Evolutionary conservation across 2,797 vertebrate species (phyloP).

Genomic region (Trachops cirrhosus): DNA sequence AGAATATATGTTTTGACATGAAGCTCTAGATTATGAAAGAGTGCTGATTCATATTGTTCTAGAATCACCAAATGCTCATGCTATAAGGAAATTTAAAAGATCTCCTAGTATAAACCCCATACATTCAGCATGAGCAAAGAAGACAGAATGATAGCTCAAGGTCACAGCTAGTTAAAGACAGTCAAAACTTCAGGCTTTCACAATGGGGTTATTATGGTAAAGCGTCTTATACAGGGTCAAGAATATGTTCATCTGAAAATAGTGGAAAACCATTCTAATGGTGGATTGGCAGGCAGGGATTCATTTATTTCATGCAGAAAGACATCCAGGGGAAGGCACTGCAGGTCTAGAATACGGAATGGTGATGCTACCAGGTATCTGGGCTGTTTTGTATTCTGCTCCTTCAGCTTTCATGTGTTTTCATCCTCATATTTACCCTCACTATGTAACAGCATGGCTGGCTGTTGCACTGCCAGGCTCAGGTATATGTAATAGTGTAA

Average conservation of each 20-base stretch:
- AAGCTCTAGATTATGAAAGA: slow-evolving; percentile 63
- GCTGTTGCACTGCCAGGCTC: background rate
- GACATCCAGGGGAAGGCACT: background rate
- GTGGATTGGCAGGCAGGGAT: background rate
- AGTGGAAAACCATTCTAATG: background rate
- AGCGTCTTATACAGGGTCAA: background rate
- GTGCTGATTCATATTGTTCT: slow-evolving; percentile 71
- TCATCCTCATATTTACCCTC: background rate
- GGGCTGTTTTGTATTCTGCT: background rate
- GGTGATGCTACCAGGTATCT: background rate
- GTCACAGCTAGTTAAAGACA: background rate
- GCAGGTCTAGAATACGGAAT: background rate
- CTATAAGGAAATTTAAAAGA: slow-evolving; percentile 7
- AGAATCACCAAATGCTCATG: slow-evolving; percentile 57
- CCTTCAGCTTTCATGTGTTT: background rate
- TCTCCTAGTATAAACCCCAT: slow-evolving; percentile 7
- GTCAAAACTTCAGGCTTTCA: background rate
- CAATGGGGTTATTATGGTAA: background rate
- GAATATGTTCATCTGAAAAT: background rate
- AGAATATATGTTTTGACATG: slow-evolving; percentile 71
- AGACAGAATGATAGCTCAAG: background rate
- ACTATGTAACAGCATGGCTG: background rate
- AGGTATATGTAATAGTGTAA: background rate
- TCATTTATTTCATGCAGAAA: background rate
- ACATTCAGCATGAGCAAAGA: background rate